These are phyloP conservation scores for Daphoenositta chrysoptera DNA, from an alignment of 2,113 vertebrate genomes.

Conservation along the genomic window DNA sequence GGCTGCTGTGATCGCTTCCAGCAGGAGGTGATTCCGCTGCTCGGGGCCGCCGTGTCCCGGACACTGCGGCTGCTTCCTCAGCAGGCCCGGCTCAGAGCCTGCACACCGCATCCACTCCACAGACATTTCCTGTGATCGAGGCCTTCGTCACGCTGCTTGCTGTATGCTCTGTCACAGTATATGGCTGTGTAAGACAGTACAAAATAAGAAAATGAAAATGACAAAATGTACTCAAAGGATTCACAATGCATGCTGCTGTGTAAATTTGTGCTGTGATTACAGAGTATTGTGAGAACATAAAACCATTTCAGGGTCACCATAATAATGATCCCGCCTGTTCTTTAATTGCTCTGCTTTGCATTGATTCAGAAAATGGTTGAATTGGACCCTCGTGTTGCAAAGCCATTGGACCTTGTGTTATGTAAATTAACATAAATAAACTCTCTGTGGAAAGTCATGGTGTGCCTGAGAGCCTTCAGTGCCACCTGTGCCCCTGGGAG, in stretches of 20 bases:
- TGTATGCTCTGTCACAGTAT: neutral
- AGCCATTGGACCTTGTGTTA: neutral
- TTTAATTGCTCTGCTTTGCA: neutral
- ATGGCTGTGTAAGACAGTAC: neutral
- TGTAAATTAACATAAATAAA: neutral
- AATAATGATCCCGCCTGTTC: neutral
- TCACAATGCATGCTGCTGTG: neutral
- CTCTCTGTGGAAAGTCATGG: accelerated
- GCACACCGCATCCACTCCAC: neutral
- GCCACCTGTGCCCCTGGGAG: neutral
- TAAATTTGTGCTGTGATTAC: neutral
- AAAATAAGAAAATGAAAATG: neutral
- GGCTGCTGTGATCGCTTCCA: neutral
- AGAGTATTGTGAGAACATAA: neutral
- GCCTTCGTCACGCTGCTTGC: neutral
- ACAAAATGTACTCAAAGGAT: neutral
- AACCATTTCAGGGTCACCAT: neutral
- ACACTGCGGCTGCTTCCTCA: neutral
- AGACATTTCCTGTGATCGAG: neutral
- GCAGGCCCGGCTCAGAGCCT: neutral
- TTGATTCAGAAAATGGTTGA: neutral
- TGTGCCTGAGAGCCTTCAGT: neutral
- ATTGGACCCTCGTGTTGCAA: neutral
- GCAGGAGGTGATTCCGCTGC: neutral
- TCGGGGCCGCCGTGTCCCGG: neutral